Evolutionary conservation across 2,888 invertebrate species (phyloP).

Genomic region (Sialis lutaria): DNA sequence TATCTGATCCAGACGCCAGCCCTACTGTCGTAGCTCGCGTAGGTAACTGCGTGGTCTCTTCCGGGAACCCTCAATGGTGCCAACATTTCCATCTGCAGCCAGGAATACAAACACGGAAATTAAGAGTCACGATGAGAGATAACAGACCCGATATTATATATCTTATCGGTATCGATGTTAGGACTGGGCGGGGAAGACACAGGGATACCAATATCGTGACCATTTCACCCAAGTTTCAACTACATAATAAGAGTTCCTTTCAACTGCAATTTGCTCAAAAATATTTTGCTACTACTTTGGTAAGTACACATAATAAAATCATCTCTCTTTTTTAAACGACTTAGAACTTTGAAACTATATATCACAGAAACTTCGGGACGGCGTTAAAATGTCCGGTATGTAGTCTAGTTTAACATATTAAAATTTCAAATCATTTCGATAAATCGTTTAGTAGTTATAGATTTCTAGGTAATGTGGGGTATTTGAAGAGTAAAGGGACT

Average conservation of each 20-base stretch:
- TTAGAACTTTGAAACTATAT: no score
- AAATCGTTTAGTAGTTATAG: not conserved
- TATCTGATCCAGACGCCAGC: constrained; percentile 74
- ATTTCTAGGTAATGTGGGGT: no score
- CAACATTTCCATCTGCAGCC: constrained; percentile 72
- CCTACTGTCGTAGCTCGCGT: constrained; percentile 61
- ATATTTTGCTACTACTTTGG: constrained; percentile 58
- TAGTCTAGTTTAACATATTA: constrained; percentile 6
- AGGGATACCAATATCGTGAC: constrained; percentile 82
- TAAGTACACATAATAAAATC: constrained; percentile 22
- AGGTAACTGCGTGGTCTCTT: constrained; percentile 44
- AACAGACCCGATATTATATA: constrained; percentile 55
- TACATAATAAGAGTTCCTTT: constrained; percentile 71
- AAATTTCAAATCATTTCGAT: not conserved
- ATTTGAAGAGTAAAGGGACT: no score
- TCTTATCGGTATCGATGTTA: constrained; percentile 77
- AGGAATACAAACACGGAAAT: constrained; percentile 50
- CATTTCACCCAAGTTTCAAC: constrained; percentile 79
- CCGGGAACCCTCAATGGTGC: constrained; percentile 54
- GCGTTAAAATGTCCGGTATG: not conserved
- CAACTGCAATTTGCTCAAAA: constrained; percentile 79
- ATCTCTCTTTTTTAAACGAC: constrained; percentile 11
- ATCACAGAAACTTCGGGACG: no score
- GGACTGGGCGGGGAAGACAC: constrained; percentile 77
- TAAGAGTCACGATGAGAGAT: constrained; percentile 39